Conservation (phyloP, 2,797 vertebrate genomes). For the Pelodytes ibericus region DNA sequence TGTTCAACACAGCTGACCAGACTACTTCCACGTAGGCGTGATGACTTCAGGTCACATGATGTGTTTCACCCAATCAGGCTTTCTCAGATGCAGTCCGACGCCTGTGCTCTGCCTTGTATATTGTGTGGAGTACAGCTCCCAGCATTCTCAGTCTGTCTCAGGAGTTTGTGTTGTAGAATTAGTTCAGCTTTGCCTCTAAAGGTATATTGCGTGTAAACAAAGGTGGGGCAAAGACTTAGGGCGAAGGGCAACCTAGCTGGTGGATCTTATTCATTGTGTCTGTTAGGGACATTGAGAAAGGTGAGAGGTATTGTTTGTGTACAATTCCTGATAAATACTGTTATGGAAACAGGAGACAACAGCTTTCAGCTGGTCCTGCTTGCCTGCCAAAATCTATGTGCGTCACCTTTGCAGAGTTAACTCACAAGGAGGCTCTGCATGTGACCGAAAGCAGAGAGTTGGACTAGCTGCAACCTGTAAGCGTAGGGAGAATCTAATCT, state of each 20-base stretch:
- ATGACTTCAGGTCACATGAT: too few relatives aligned
- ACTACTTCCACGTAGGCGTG: too few relatives aligned
- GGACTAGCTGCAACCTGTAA: too few relatives aligned
- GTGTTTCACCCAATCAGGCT: too few relatives aligned
- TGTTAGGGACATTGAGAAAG: neutral
- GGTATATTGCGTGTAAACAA: conserved; percentile 6
- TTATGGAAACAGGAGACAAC: conserved; percentile 33
- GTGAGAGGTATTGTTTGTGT: conserved; percentile 24
- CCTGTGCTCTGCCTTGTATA: neutral
- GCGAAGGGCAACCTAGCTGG: too few relatives aligned
- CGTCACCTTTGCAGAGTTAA: neutral
- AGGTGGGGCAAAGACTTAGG: too few relatives aligned
- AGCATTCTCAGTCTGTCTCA: neutral
- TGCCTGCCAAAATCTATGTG: neutral
- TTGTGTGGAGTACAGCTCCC: neutral
- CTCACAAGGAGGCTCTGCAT: neutral
- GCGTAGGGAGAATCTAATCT: too few relatives aligned
- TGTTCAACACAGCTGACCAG: too few relatives aligned
- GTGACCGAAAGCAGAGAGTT: neutral
- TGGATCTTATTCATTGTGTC: too few relatives aligned
- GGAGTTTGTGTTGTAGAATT: too few relatives aligned
- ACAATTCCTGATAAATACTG: conserved; percentile 6
- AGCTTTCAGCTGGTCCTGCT: neutral
- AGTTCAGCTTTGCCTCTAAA: too few relatives aligned
- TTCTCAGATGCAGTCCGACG: too few relatives aligned